Evolutionary conservation across 2,888 invertebrate genomes (phyloP).

Genomic region (Habroteleia sp.): DNA sequence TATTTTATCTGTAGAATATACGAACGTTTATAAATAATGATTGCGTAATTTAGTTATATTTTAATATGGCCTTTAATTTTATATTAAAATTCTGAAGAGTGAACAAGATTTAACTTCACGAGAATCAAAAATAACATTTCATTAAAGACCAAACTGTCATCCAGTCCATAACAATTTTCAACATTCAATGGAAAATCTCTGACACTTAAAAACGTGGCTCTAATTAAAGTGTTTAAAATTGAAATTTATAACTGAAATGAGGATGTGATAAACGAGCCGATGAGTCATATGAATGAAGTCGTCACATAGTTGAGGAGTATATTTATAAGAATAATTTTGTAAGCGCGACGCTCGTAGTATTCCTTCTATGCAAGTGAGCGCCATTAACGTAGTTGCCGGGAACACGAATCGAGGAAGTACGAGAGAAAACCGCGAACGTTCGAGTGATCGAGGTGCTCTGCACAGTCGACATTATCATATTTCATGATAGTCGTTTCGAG

Average conservation of each 20-base stretch:
- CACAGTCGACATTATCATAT: constrained; percentile 77
- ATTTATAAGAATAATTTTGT: constrained; percentile 55
- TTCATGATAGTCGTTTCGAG: constrained; percentile 79
- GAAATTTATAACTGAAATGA: constrained; percentile 16
- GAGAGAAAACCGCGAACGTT: constrained; percentile 64
- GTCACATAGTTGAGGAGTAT: constrained; percentile 43
- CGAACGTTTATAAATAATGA: too few relatives aligned
- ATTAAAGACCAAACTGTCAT: background rate
- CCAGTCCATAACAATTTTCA: background rate
- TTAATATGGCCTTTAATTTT: too few relatives aligned
- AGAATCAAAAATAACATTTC: too few relatives aligned
- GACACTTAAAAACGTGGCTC: background rate
- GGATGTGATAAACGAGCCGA: constrained; percentile 53
- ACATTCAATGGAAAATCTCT: background rate
- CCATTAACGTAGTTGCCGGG: constrained; percentile 51
- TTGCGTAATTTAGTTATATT: too few relatives aligned
- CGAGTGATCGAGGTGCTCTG: constrained; percentile 60
- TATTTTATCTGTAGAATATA: too few relatives aligned
- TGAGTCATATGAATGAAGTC: constrained; percentile 54
- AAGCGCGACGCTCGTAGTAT: constrained; percentile 7
- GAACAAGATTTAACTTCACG: too few relatives aligned
- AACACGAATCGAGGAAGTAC: constrained; percentile 48
- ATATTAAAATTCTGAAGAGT: too few relatives aligned
- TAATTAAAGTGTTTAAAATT: constrained; percentile 7
- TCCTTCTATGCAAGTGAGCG: constrained; percentile 26